phyloP scores from a whole-genome alignment of 2,797 vertebrate genomes.

The Hipposideros larvatus region DNA sequence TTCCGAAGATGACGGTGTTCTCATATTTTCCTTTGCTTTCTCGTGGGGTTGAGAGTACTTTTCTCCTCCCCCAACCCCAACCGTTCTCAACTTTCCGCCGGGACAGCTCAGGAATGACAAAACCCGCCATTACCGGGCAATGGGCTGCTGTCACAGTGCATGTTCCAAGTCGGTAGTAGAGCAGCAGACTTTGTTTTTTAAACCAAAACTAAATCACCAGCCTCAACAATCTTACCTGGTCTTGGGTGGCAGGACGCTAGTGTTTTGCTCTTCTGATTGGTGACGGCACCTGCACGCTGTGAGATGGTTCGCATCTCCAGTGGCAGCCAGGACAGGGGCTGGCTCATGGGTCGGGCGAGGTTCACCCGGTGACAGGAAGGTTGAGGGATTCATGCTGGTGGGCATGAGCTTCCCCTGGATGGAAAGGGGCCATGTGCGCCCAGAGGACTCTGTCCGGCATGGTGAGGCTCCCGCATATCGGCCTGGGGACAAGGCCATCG shows the following conservation, averaged over 20 bases:
- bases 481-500: not conserved
- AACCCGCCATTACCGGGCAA: not conserved
- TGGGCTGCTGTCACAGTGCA: rapidly evolving
- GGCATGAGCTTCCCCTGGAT: not conserved
- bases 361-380: not conserved
- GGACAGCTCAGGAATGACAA: not conserved
- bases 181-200: rapidly evolving
- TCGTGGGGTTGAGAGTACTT: not conserved
- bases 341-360: not conserved
- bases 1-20: not conserved
- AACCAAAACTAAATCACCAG: rapidly evolving
- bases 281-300: rapidly evolving
- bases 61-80: not conserved
- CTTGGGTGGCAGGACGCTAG: not conserved
- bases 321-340: no score
- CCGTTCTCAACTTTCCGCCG: not conserved
- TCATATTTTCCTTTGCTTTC: not conserved
- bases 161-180: not conserved
- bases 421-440: rapidly evolving
- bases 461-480: rapidly evolving
- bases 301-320: not conserved
- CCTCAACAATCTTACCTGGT: not conserved
- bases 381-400: not conserved
- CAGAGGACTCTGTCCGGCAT: rapidly evolving
- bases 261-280: not conserved